Base-by-base conservation (phyloP, 2,797 vertebrate genomes). In the Scleropages formosus region DNA sequence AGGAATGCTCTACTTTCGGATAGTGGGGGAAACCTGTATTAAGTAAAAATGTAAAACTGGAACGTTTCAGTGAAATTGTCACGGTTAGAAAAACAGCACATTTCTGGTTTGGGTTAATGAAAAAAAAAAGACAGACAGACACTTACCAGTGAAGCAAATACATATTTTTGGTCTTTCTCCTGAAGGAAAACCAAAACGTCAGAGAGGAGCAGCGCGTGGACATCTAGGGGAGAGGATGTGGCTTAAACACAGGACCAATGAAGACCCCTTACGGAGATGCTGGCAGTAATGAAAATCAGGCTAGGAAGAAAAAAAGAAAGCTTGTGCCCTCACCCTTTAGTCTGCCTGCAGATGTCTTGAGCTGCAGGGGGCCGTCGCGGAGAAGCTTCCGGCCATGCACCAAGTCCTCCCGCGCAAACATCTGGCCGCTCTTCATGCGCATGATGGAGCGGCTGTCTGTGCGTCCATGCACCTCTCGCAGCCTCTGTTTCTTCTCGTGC, bases 361-460 rank as follows among this genome's bases (percentile, higher is more conserved):
- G 88, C 80, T 93, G 95, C 72, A 97, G 89, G 0, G 88, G 82
- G 27, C 96, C 96, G 0, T 97, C 96, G 0, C 95, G 92, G 76
- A 96, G 84, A 72, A 98, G 89, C 26, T 92, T 94, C 80, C 93
- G 91, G 6, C 88, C 89, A 78, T 94, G 89, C 75, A 90, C 88
- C 84, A 98, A 81, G 73, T 98, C 96, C 81, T 97, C 95, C 77
- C 89, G 93, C 60, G 96, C 95, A 61, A 98, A 97, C 95, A 97
- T 97, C 91, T 96, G 95, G 0, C 96, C 96, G 0, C 94, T 94
- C 85, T 95, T 96, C 95, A 97, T 95, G 81, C 95, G 93, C 93
- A 96, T 96, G 86, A 97, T 96, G 64, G 96, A 96, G 86, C 97
- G 97, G 85, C 93, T 95, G 73, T 98, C 96, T 0, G 94, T 96